phyloP scores from a whole-genome alignment of 1,140 invertebrate species.

The Stenopsyche tienmushanensis region DNA sequence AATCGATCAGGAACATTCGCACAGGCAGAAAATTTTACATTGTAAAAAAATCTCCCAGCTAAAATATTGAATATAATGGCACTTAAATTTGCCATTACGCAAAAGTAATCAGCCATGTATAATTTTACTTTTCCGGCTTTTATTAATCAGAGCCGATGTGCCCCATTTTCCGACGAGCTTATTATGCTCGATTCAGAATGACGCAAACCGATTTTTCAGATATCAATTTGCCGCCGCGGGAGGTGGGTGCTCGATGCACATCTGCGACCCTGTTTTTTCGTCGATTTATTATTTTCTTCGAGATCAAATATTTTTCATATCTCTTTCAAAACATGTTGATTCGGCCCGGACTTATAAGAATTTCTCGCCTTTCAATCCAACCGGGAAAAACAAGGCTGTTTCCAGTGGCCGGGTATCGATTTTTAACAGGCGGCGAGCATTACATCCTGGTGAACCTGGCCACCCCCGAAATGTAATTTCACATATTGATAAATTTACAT shows the following conservation, averaged over 20 bases:
- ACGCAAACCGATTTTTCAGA: constrained; percentile 6
- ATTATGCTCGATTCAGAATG: not conserved
- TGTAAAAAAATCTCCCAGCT: no score
- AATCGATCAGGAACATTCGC: no score
- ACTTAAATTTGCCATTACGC: not conserved
- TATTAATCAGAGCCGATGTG: not conserved
- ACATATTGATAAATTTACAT: no score
- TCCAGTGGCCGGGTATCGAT: not conserved
- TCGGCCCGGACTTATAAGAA: not conserved
- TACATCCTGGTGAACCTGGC: no score
- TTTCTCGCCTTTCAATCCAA: not conserved
- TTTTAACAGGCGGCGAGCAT: no score
- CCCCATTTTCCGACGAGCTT: not conserved
- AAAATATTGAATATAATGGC: no score
- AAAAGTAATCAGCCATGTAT: not conserved
- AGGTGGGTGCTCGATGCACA: not conserved
- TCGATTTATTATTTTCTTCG: not conserved
- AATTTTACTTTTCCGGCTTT: not conserved
- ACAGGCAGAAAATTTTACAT: no score
- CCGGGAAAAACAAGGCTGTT: not conserved
- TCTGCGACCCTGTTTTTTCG: constrained; percentile 7
- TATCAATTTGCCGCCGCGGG: no score
- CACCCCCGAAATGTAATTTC: no score
- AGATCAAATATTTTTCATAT: constrained; percentile 12
- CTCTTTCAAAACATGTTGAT: constrained; percentile 23